Evolutionary conservation across 2,888 invertebrate genomes (phyloP).

Genomic region (Rosalia funebris): DNA sequence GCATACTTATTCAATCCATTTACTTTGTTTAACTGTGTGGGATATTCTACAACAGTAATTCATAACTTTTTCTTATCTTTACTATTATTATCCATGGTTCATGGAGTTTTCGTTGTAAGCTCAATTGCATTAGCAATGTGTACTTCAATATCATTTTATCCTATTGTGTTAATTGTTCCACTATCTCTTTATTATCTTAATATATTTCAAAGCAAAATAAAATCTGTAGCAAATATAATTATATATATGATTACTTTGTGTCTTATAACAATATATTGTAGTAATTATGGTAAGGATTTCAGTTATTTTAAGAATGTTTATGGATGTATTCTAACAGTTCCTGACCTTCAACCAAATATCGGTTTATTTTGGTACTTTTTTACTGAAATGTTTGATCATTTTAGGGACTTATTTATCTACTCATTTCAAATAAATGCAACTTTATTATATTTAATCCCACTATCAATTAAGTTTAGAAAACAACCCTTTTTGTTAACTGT

Average conservation of each 20-base stretch:
- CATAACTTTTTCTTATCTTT: conserved; percentile 84
- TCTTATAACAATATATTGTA: conserved; percentile 40
- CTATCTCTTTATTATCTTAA: conserved; percentile 77
- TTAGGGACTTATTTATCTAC: conserved; percentile 91
- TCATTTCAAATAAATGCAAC: conserved; percentile 97
- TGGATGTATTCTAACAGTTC: conserved; percentile 80
- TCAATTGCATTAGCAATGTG: conserved; percentile 79
- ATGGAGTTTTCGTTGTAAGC: conserved; percentile 70
- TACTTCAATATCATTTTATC: conserved; percentile 85
- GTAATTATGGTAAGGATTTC: conserved; percentile 46
- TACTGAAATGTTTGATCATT: conserved; percentile 99
- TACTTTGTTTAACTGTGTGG: conserved; percentile 85
- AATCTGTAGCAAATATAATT: conserved; percentile 54
- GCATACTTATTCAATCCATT: conserved; percentile 92
- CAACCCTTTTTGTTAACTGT: conserved; percentile 85
- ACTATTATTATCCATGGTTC: conserved; percentile 65
- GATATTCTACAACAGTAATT: conserved; percentile 89
- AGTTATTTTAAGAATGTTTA: conserved; percentile 69
- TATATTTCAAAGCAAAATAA: conserved; percentile 65
- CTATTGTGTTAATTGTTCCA: conserved; percentile 84
- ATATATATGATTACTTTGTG: conserved; percentile 42
- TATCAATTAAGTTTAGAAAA: conserved; percentile 80
- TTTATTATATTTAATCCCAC: conserved; percentile 88
- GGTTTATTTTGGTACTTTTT: conserved; percentile 99
- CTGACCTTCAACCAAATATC: conserved; percentile 95